Conservation (phyloP, 2,888 invertebrate species). For the Beris morrisii region DNA sequence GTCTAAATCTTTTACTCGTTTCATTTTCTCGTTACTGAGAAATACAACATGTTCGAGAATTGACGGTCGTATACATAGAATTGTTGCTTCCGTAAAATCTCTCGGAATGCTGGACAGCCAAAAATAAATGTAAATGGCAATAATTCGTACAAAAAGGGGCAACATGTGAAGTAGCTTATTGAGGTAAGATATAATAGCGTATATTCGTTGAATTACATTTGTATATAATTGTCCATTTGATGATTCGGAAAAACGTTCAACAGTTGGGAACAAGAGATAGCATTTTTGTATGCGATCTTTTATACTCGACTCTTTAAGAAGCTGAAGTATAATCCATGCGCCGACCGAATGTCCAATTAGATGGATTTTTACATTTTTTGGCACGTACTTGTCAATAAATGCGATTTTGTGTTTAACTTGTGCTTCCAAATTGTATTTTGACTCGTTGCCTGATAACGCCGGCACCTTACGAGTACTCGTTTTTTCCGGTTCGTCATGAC, state of each 20-base stretch:
- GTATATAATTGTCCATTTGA: constrained; percentile 75
- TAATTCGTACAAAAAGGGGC: constrained; percentile 59
- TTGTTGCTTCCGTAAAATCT: constrained; percentile 58
- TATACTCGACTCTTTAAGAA: constrained; percentile 65
- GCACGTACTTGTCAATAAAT: constrained; percentile 74
- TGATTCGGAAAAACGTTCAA: constrained; percentile 78
- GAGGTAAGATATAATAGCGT: constrained; percentile 57
- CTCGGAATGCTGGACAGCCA: constrained; percentile 59
- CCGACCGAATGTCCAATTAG: constrained; percentile 92
- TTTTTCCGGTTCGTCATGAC: constrained; percentile 72
- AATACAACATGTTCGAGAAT: constrained; percentile 67
- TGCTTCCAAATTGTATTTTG: constrained; percentile 72
- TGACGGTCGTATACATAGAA: constrained; percentile 62
- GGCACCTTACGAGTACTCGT: constrained; percentile 59
- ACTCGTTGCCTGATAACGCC: constrained; percentile 59
- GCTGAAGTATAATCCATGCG: constrained; percentile 76
- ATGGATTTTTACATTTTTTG: constrained; percentile 72
- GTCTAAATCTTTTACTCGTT: constrained; percentile 68
- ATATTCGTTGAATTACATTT: constrained; percentile 61
- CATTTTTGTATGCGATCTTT: constrained; percentile 62
- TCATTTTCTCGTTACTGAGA: constrained; percentile 80
- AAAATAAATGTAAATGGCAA: constrained; percentile 62
- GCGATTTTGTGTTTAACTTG: constrained; percentile 61
- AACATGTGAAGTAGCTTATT: constrained; percentile 59
- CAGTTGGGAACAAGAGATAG: constrained; percentile 82